Evolutionary conservation across 2,113 vertebrate genomes (phyloP).

Genomic region (Pteruthius melanotis): DNA sequence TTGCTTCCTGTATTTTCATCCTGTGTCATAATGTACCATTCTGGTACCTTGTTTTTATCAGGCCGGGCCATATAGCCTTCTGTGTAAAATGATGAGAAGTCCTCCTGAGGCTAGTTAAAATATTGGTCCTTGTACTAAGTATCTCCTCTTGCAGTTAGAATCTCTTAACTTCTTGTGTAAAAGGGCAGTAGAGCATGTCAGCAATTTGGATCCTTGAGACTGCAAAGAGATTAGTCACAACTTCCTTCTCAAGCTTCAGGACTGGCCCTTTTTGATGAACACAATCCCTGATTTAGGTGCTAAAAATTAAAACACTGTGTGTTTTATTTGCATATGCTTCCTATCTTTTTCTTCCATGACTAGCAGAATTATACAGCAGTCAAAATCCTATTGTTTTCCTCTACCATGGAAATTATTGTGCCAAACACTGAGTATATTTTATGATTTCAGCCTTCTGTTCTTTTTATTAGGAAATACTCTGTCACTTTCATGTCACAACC

Average conservation of each 20-base stretch:
- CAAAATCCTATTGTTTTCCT: background rate
- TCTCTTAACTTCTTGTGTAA: background rate
- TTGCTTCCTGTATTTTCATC: background rate
- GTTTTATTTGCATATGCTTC: background rate
- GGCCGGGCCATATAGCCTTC: background rate
- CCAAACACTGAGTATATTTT: background rate
- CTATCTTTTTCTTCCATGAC: background rate
- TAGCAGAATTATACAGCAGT: background rate
- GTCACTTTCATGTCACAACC: background rate
- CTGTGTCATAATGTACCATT: background rate
- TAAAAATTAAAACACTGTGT: background rate
- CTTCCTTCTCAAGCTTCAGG: background rate
- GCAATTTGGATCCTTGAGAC: background rate
- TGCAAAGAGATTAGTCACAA: background rate
- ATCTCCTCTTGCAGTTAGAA: background rate
- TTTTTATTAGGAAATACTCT: background rate
- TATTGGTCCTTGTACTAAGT: conserved; percentile 6
- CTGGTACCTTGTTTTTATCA: background rate
- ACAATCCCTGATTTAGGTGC: background rate
- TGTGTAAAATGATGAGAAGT: background rate
- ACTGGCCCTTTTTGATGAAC: rapidly evolving
- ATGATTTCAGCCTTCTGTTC: background rate
- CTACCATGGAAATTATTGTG: background rate
- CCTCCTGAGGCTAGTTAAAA: background rate
- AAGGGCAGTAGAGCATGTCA: background rate